A percentile compares a stretch with the other conserved stretches of the same genome.
Evolutionary conservation across 2,797 vertebrate genomes (phyloP).

Genomic region (Eulemur rubriventer): DNA sequence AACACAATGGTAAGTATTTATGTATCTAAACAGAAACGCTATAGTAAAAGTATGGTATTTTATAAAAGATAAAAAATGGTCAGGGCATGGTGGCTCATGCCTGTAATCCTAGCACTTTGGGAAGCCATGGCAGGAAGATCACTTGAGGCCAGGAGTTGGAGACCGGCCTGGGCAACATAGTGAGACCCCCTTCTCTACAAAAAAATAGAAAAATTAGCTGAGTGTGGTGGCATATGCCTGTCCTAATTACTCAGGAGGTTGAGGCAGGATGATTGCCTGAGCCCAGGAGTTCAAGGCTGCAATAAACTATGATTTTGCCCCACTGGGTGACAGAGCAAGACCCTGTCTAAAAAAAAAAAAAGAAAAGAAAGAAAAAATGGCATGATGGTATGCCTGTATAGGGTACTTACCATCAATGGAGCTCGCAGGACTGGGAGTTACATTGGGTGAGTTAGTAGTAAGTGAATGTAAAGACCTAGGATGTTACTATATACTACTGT

Average conservation of each 20-base stretch:
- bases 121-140: background rate
- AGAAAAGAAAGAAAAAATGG: background rate
- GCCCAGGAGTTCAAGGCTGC: background rate
- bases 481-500: background rate
- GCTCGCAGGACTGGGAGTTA: background rate
- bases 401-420: background rate
- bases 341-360: background rate
- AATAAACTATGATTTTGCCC: background rate
- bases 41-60: background rate
- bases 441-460: background rate
- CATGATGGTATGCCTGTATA: background rate
- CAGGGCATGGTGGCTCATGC: background rate
- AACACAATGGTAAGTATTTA: background rate
- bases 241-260: background rate
- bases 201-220: background rate
- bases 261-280: background rate
- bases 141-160: background rate
- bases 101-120: background rate
- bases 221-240: background rate
- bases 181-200: background rate
- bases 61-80: background rate
- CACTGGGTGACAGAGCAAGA: background rate
- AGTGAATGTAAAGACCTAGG: background rate
- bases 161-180: background rate
- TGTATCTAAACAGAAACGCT: background rate